Evolutionary conservation across 2,888 invertebrate genomes (phyloP).

Genomic region (Marronus borbonicus): DNA sequence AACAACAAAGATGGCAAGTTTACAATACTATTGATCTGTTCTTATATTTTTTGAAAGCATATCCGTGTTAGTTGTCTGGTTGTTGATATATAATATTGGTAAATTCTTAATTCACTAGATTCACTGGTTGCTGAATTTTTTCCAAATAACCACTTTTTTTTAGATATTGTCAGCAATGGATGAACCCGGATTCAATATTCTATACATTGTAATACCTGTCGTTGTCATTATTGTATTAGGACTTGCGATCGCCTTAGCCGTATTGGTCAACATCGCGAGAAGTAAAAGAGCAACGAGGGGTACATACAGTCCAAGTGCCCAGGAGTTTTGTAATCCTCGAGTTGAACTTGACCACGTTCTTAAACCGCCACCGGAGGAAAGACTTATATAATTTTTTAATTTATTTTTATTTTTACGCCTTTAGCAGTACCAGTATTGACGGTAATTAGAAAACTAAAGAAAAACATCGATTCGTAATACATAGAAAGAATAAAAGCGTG

Average conservation of each 20-base stretch:
- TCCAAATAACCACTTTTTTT: not conserved
- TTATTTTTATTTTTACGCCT: slow-evolving; percentile 36
- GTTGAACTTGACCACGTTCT: slow-evolving; percentile 95
- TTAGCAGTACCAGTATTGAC: slow-evolving; percentile 30
- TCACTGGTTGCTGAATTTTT: no score
- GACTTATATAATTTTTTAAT: slow-evolving; percentile 82
- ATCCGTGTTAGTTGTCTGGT: no score
- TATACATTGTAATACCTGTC: slow-evolving; percentile 84
- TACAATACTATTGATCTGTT: no score
- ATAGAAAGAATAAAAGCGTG: not conserved
- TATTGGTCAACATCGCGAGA: slow-evolving; percentile 88
- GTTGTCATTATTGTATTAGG: slow-evolving; percentile 79
- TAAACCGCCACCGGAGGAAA: slow-evolving; percentile 97
- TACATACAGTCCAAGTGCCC: slow-evolving; percentile 97
- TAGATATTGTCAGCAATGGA: slow-evolving; percentile 36
- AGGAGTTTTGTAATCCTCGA: slow-evolving; percentile 97
- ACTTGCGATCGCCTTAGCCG: slow-evolving; percentile 78
- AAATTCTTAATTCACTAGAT: not conserved
- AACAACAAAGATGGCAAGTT: no score
- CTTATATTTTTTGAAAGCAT: no score
- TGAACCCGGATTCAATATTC: slow-evolving; percentile 75
- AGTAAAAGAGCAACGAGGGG: slow-evolving; percentile 96
- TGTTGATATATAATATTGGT: no score
- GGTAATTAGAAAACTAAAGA: slow-evolving; percentile 16
- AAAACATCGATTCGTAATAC: slow-evolving; percentile 1